A percentile compares a stretch with the other conserved stretches of the same genome.
Evolutionary conservation across 2,888 invertebrate species (phyloP).

Genomic region (Drosophila koepferae): DNA sequence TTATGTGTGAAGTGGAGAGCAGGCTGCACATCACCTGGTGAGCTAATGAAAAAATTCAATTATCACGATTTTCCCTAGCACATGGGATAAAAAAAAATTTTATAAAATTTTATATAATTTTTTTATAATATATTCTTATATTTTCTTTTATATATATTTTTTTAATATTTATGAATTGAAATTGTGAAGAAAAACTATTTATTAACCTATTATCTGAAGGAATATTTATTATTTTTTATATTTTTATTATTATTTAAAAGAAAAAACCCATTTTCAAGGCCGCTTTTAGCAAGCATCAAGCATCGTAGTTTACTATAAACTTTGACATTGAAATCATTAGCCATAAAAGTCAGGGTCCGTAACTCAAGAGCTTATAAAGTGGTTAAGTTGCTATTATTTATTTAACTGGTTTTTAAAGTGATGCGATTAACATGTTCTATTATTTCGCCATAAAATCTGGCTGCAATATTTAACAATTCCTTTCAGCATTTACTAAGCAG

Average conservation of each 20-base stretch:
- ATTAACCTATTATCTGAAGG: no score
- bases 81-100: no score
- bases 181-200: background rate
- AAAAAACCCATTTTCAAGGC: no score
- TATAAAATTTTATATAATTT: no score
- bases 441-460: background rate
- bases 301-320: no score
- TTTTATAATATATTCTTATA: no score
- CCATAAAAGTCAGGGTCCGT: background rate
- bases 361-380: background rate
- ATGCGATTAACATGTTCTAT: constrained; percentile 1
- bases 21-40: background rate
- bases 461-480: background rate
- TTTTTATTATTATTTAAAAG: no score
- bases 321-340: background rate
- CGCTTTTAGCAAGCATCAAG: no score
- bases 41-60: constrained; percentile 5
- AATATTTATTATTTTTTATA: no score
- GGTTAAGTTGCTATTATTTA: background rate
- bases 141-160: no score
- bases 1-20: background rate
- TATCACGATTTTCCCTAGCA: background rate
- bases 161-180: no score
- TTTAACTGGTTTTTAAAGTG: background rate
- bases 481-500: background rate